Conservation (phyloP, 2,797 vertebrate species). For the Syncerus caffer region DNA sequence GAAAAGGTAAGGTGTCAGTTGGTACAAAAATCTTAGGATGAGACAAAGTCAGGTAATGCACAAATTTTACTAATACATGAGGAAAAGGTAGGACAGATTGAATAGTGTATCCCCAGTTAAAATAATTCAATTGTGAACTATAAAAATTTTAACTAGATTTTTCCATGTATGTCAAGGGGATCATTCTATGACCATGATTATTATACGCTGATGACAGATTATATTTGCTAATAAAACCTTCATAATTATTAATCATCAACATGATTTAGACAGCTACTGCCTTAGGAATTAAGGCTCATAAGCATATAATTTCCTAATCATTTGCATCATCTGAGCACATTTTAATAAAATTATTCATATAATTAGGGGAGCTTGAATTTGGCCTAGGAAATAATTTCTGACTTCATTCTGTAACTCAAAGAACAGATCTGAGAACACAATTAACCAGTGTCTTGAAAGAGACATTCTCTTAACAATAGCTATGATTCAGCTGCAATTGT, state of each 20-base stretch:
- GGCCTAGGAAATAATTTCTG: constrained; percentile 39
- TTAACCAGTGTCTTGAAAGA: constrained; percentile 8
- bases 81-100: not conserved
- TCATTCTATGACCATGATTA: not conserved
- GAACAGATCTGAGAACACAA: not conserved
- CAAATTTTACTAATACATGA: not conserved
- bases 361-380: not conserved
- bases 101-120: not conserved
- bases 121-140: constrained; percentile 1
- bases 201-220: not conserved
- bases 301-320: constrained; percentile 11
- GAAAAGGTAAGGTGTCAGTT: not conserved
- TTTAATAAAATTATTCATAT: constrained; percentile 49
- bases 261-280: not conserved
- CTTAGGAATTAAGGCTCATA: constrained; percentile 19
- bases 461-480: constrained; percentile 7
- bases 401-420: not conserved
- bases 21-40: not conserved
- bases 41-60: not conserved
- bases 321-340: not conserved
- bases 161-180: not conserved
- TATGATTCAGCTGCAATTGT: not conserved
- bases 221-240: constrained; percentile 40
- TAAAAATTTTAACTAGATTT: constrained; percentile 4
- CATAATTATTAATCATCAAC: constrained; percentile 27